Conservation (phyloP, 2,888 invertebrate genomes). For the Trilocha varians region DNA sequence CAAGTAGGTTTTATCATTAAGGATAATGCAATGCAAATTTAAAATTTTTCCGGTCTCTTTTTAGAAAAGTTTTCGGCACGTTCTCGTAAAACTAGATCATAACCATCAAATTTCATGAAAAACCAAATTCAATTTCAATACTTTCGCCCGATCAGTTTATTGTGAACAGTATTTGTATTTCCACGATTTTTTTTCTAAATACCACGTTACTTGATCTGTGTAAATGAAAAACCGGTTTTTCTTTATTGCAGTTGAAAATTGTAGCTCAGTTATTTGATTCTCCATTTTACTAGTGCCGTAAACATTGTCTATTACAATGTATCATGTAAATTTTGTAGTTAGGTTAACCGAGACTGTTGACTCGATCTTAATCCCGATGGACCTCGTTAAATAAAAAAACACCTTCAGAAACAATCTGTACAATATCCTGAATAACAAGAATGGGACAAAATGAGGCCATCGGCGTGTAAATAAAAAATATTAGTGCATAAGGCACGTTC, state of each 20-base stretch:
- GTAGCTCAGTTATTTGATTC: too few species aligned
- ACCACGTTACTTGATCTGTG: too few species aligned
- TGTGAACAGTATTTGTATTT: too few species aligned
- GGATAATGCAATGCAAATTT: neutral
- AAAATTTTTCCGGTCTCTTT: too few species aligned
- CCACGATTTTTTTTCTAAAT: too few species aligned
- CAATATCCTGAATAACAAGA: neutral
- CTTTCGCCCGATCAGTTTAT: too few species aligned
- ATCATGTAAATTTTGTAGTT: neutral
- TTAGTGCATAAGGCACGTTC: neutral
- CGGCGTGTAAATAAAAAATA: neutral
- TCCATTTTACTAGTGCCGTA: neutral
- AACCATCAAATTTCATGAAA: too few species aligned
- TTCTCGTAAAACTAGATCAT: too few species aligned
- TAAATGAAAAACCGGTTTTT: too few species aligned
- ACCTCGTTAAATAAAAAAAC: neutral
- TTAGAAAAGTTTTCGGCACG: too few species aligned
- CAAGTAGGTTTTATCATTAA: neutral
- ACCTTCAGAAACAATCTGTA: neutral
- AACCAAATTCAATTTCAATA: too few species aligned
- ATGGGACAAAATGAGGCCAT: neutral
- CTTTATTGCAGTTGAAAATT: too few species aligned
- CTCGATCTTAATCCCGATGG: neutral
- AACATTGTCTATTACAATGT: neutral
- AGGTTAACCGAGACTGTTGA: neutral